Conservation (phyloP, 2,113 vertebrate species). For the Anser brachyrhynchus region DNA sequence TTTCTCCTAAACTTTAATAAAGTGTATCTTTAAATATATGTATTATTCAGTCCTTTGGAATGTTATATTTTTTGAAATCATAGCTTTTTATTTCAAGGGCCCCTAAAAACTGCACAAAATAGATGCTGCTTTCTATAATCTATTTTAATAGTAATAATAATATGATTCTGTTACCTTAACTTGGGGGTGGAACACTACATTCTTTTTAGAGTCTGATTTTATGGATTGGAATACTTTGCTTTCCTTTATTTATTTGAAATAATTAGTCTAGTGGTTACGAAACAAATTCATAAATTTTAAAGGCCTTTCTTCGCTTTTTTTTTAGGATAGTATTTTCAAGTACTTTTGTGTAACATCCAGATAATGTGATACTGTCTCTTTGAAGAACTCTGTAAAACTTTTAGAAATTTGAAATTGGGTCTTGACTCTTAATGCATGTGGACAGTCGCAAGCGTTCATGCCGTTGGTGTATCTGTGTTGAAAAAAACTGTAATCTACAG, state of each 20-base stretch:
- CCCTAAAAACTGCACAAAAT: constrained; percentile 89
- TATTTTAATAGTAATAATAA: constrained; percentile 88
- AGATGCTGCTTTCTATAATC: constrained; percentile 90
- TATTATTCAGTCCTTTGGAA: constrained; percentile 86
- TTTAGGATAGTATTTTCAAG: constrained; percentile 77
- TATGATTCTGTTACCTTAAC: constrained; percentile 83
- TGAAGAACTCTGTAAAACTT: constrained; percentile 92
- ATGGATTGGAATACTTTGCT: constrained; percentile 82
- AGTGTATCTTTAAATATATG: constrained; percentile 86
- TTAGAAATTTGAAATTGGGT: constrained; percentile 92
- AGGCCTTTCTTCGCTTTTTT: constrained; percentile 75
- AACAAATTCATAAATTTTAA: constrained; percentile 79
- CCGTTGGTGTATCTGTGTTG: constrained; percentile 92
- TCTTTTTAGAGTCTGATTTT: constrained; percentile 85
- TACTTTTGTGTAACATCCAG: constrained; percentile 82
- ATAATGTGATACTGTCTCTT: constrained; percentile 94
- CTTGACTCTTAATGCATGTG: constrained; percentile 97
- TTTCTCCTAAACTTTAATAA: constrained; percentile 86
- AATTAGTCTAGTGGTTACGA: constrained; percentile 79
- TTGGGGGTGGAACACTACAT: constrained; percentile 84
- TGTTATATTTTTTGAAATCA: constrained; percentile 88
- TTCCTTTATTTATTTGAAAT: constrained; percentile 87
- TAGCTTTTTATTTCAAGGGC: constrained; percentile 87
- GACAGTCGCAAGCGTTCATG: constrained; percentile 94
- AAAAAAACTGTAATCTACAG: constrained; percentile 87